Base-by-base conservation (phyloP, 2,888 invertebrate genomes). In the Parnassius orleans region DNA sequence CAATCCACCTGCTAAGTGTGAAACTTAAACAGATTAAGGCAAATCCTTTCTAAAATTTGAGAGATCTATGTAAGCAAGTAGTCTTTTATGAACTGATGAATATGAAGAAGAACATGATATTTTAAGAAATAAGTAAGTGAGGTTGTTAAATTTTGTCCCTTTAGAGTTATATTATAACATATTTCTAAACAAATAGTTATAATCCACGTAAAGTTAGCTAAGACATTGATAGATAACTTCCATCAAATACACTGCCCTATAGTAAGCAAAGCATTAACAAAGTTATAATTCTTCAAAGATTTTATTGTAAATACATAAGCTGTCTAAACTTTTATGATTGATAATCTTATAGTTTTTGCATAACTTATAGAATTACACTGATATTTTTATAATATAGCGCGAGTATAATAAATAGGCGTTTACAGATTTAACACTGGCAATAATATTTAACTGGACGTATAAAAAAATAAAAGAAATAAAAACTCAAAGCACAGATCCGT, bases 321-420 rank as follows among this genome's bases (percentile, higher is more conserved):
- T 62, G 62, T 57, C 62, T 44, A 15, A 62, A 57, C 57, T 62
- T 62, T 43, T 48, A 43, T 62, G 62, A 57, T 57, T 53, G 57
- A 57, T 62, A 42, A 50, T 11, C 53, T 57, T 61, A 57, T 53
- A 61, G 61, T 57, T 57, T 51, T 52, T n/a, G n/a, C 14, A 9
- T 48, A 14, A 48, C 2, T 43, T 14, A 2, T 47, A 14, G n/a
- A 48, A 48, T 14, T 48, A 48, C 12, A 5, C 3, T 0, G 3
- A 46, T 11, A 46, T 46, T 46, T 46, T 1, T 7, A 12, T 11
- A 46, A 46, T n/a, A 46, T n/a, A 12, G n/a, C n/a, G 3, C 7
- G n/a, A 11, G n/a, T 12, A 46, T 46, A 46, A 46, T 11, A 46
- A 46, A n/a, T 12, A 12, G 5, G 1, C 2, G 12, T 12, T 46